Conservation (phyloP, 2,113 vertebrate genomes). For the Hemiprocne comata region DNA sequence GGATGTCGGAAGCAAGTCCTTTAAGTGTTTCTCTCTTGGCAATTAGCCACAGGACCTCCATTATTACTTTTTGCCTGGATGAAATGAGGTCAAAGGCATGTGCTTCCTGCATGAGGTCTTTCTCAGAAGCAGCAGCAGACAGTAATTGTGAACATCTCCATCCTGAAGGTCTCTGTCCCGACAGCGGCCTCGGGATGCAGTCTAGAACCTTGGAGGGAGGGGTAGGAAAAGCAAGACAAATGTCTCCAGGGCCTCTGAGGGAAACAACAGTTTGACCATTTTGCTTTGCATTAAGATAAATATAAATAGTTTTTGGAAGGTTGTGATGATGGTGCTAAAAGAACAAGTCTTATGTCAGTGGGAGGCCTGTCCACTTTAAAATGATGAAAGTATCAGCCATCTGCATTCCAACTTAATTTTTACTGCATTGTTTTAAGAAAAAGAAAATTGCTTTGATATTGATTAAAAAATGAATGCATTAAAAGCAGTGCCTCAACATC, state of each 20-base stretch:
- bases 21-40: constrained; percentile 65
- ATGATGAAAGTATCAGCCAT: neutral
- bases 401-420: neutral
- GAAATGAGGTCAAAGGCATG: constrained; percentile 42
- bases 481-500: neutral
- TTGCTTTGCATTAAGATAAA: neutral
- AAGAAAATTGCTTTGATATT: neutral
- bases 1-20: constrained; percentile 72
- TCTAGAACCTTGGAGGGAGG: neutral
- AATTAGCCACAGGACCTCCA: constrained; percentile 62
- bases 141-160: constrained; percentile 3
- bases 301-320: neutral
- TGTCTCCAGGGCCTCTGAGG: neutral
- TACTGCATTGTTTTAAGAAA: neutral
- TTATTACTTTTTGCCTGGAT: constrained; percentile 43
- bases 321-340: neutral
- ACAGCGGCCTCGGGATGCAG: neutral
- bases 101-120: constrained; percentile 16
- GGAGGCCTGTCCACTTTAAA: neutral
- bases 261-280: rapidly evolving
- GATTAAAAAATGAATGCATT: neutral
- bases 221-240: neutral
- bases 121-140: neutral
- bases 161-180: neutral
- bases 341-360: rapidly evolving